Percentiles rank a stretch among this genome's conserved stretches.
Evolutionary conservation across 2,113 vertebrate genomes (phyloP).

Genomic region (Catharus bicknelli): DNA sequence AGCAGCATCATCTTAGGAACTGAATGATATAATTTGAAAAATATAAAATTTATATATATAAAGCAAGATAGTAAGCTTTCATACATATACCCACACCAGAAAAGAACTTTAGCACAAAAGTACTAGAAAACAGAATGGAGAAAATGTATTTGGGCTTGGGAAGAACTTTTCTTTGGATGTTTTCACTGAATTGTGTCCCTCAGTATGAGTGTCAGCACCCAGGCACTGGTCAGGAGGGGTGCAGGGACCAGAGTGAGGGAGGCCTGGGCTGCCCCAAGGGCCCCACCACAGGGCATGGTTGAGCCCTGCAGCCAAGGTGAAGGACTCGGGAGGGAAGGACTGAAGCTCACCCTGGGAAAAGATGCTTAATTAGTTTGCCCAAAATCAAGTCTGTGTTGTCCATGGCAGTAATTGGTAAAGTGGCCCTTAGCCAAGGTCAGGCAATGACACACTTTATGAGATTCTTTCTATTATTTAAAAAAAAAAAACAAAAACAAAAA

Average conservation of each 20-base stretch:
- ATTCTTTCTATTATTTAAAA: neutral
- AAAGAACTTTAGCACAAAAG: neutral
- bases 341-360: neutral
- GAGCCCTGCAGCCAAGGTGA: neutral
- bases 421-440: neutral
- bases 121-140: neutral
- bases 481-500: accelerated
- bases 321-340: neutral
- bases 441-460: neutral
- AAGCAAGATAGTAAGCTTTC: neutral
- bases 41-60: neutral
- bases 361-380: neutral
- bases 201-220: accelerated
- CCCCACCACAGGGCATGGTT: accelerated
- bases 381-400: neutral
- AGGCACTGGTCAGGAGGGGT: neutral
- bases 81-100: neutral
- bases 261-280: accelerated
- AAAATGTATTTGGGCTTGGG: neutral
- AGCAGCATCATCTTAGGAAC: neutral
- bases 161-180: neutral
- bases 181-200: neutral
- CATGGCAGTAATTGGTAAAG: neutral
- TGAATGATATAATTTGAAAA: neutral
- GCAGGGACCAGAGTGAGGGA: neutral